Evolutionary conservation across 2,888 invertebrate genomes (phyloP), one percentile per base, ranked within the genome.

Genomic region (Heliconius ethilla): DNA sequence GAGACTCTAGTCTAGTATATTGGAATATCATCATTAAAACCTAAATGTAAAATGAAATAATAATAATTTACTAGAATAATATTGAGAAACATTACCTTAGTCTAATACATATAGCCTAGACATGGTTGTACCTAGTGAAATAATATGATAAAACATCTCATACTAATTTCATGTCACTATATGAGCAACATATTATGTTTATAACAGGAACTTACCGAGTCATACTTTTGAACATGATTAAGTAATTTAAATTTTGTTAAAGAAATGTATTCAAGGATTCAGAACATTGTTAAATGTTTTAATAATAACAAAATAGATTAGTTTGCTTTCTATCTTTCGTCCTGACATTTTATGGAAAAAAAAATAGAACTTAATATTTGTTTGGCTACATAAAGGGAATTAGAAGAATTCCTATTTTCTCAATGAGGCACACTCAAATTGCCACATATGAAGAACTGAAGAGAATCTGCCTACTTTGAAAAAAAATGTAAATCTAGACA

Each of bases 1-100:
- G 95, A 95, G 95, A 96, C 95, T 95, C 95, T 95, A 95, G 95
- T 95, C 95, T 95, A 95, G 95, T 95, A 94, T 94, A 93, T 93
- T 93, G 89, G 69, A 85, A 80, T 95, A 92, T 95, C 95, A 95
- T 95, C 95, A 95, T 95, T 77, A 90, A 87, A 86, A 37, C 22
- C 51, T 51, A 51, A 51, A 51, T 22, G 22, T 51, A 22, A 22
- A 51, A 22, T 51, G 22, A 22, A 22, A 51, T 51, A 6, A 51
- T 18, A 51, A 51, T 22, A 51, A 22, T 22, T 51, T 51, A 51
- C 51, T 51, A 51, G 51, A 51, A 22, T 51, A 51, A 51, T 18
- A 51, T 51, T 51, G 45, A 51, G 45, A 45, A 45, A 18, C 6
- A 18, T 18, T 51, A 51, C 45, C 18, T 51, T 18, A 51, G 45